Conservation (phyloP, 2,113 vertebrate genomes). For the Oryzias woworae region DNA sequence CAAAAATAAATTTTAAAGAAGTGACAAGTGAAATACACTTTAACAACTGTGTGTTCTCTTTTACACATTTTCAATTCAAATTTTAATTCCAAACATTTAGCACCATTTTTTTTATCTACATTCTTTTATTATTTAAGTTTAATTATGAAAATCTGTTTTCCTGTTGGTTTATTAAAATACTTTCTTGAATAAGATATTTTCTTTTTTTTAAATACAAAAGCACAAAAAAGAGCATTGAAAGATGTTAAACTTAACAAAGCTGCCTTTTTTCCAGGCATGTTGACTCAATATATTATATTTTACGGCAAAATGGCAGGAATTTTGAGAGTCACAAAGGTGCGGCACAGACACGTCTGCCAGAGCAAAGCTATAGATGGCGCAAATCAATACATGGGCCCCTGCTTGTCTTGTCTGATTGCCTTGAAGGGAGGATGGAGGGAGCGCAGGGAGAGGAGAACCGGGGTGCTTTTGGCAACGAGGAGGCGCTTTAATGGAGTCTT, state of each 20-base stretch:
- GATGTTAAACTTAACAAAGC: conserved; percentile 15
- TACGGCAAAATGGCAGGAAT: conserved; percentile 7
- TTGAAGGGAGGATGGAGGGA: conserved; percentile 37
- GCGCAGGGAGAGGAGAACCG: not conserved
- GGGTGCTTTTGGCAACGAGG: conserved; percentile 56
- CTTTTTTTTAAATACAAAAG: not conserved
- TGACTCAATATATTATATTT: conserved; percentile 11
- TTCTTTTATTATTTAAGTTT: too few species aligned
- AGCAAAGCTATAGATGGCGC: conserved; percentile 36
- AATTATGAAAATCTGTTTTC: too few species aligned
- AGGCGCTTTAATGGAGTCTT: conserved; percentile 72
- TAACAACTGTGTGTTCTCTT: too few species aligned
- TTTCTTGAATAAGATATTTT: not conserved
- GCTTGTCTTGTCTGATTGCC: conserved; percentile 43
- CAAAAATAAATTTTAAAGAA: too few species aligned
- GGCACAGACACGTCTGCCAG: conserved; percentile 18
- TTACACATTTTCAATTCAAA: too few species aligned
- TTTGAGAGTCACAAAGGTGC: conserved; percentile 39
- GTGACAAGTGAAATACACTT: too few species aligned
- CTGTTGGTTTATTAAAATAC: too few species aligned
- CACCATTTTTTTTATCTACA: too few species aligned
- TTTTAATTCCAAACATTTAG: too few species aligned
- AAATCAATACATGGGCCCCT: conserved; percentile 47
- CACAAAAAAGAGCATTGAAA: not conserved
- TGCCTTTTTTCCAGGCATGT: conserved; percentile 29